These are phyloP conservation scores for Cremastobaeus sp. DNA, from an alignment of 2,888 invertebrate species.

Conservation along the genomic window DNA sequence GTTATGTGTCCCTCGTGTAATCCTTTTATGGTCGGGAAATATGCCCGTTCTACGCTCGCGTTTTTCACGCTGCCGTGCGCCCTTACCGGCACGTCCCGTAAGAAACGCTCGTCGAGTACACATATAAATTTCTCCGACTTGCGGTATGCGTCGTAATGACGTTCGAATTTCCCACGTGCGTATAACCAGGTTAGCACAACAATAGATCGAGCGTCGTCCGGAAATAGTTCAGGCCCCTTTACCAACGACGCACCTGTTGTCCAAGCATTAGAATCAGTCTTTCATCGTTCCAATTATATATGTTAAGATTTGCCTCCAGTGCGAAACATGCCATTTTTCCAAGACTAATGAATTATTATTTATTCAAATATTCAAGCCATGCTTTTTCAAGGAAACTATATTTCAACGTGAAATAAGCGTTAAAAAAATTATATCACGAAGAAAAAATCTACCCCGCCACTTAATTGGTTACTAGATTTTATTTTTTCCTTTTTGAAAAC, in stretches of 20 bases:
- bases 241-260: slow-evolving; percentile 53
- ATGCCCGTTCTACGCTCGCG: slow-evolving; percentile 20
- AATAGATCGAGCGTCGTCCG: slow-evolving; percentile 48
- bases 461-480: no score
- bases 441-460: no score
- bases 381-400: no score
- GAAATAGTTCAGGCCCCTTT: slow-evolving; percentile 53
- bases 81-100: slow-evolving; percentile 19
- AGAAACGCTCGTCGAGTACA: slow-evolving; percentile 41
- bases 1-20: slow-evolving; percentile 15
- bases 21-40: slow-evolving; percentile 30
- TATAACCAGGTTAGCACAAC: slow-evolving; percentile 59
- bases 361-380: no score
- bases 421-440: no score
- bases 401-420: no score
- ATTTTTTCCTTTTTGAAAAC: no score
- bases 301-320: no score
- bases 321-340: slow-evolving; percentile 38
- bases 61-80: slow-evolving; percentile 37
- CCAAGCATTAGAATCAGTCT: slow-evolving; percentile 45
- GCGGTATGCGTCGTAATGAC: slow-evolving; percentile 55
- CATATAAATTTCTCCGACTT: slow-evolving; percentile 40
- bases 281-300: slow-evolving; percentile 38
- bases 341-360: no score
- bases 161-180: slow-evolving; percentile 56